Conservation (phyloP, 2,888 invertebrate species). For the Dendrolimus pini region DNA sequence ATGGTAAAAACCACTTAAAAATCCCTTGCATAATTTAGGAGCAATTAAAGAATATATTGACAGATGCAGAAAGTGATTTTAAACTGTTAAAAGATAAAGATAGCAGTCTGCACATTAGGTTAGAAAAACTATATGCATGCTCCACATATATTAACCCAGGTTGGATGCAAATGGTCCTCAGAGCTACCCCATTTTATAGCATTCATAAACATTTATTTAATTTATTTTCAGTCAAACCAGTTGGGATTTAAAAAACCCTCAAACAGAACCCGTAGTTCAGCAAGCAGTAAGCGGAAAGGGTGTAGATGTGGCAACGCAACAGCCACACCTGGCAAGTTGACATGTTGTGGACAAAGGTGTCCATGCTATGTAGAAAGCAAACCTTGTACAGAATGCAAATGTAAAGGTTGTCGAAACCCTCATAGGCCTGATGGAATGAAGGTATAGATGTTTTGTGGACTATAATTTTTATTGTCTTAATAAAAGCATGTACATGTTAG, state of each 20-base stretch:
- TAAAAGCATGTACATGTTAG: too few species aligned
- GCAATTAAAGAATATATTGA: too few species aligned
- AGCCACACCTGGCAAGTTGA: constrained; percentile 90
- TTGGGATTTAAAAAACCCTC: constrained; percentile 68
- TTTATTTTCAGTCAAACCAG: constrained; percentile 49
- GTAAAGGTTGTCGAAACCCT: constrained; percentile 95
- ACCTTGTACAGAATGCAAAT: constrained; percentile 93
- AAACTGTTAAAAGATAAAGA: too few species aligned
- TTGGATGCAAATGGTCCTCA: too few species aligned
- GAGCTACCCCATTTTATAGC: too few species aligned
- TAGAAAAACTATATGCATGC: too few species aligned
- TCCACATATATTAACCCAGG: too few species aligned
- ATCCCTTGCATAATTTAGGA: too few species aligned
- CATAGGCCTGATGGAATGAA: constrained; percentile 89
- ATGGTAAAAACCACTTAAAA: too few species aligned
- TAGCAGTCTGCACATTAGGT: too few species aligned
- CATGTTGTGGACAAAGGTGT: constrained; percentile 95
- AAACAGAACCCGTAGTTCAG: constrained; percentile 57
- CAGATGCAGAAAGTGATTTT: too few species aligned
- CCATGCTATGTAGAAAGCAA: constrained; percentile 95
- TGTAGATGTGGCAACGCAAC: constrained; percentile 96
- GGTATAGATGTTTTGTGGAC: constrained; percentile 49
- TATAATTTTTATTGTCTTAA: background rate
- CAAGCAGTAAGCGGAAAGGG: constrained; percentile 79
- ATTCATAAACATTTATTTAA: constrained; percentile 4